phyloP scores from a whole-genome alignment of 1,140 invertebrate genomes.

The Zaprionus tsacasi region DNA sequence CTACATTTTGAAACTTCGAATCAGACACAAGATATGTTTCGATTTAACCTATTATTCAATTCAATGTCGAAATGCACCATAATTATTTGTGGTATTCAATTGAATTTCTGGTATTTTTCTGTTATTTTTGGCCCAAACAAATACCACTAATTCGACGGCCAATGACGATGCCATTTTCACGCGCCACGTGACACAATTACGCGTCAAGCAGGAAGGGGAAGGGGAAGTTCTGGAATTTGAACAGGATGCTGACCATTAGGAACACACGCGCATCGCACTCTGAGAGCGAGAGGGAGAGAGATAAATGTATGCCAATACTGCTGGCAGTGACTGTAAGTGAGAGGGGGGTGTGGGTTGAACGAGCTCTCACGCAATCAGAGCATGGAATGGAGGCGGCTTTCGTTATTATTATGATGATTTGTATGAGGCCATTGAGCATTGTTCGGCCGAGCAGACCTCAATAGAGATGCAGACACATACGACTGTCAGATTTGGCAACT shows the following conservation, averaged over 20 bases:
- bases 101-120: conserved; percentile 34
- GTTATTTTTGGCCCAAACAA: conserved; percentile 25
- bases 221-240: conserved; percentile 4
- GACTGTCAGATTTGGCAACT: conserved; percentile 9
- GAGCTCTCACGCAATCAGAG: conserved; percentile 22
- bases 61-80: neutral
- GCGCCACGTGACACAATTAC: conserved; percentile 45
- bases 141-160: conserved; percentile 34
- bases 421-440: conserved; percentile 34
- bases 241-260: conserved; percentile 9
- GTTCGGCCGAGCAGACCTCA: conserved; percentile 20
- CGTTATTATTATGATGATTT: conserved; percentile 50
- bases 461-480: conserved; percentile 34
- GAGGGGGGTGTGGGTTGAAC: neutral
- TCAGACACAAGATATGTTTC: neutral
- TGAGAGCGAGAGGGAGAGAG: neutral
- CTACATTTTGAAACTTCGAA: neutral
- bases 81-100: conserved; percentile 6
- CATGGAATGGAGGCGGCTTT: conserved; percentile 4
- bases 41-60: neutral
- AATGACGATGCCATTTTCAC: conserved; percentile 32
- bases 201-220: neutral
- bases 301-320: conserved; percentile 20
- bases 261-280: conserved; percentile 15
- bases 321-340: neutral